These are phyloP conservation scores for Hirtodrosophila confusa DNA, from an alignment of 2,888 invertebrate genomes.

Conservation along the genomic window DNA sequence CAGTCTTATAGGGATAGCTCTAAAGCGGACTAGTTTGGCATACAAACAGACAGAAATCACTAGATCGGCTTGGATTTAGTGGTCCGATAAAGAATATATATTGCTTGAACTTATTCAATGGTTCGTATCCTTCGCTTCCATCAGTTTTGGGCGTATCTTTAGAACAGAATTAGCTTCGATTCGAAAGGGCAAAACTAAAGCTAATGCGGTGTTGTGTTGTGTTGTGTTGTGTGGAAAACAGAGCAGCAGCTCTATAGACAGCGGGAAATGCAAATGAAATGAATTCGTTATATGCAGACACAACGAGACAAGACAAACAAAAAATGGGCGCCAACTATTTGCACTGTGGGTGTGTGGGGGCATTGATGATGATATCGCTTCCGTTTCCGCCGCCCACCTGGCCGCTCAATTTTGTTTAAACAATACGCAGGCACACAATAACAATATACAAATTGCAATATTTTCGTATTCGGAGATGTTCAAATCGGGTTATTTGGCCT, in stretches of 20 bases:
- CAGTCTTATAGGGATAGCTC: no score
- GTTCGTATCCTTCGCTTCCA: no score
- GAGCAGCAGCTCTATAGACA: neutral
- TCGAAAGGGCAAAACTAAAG: no score
- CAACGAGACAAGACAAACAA: no score
- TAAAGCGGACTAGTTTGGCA: no score
- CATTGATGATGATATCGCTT: slow-evolving; percentile 45
- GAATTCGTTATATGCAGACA: slow-evolving; percentile 33
- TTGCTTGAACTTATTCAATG: no score
- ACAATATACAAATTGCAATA: slow-evolving; percentile 34
- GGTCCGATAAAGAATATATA: no score
- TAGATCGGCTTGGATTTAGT: no score
- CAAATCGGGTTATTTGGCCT: slow-evolving; percentile 1
- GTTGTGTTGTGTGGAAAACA: neutral
- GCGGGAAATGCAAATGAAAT: slow-evolving; percentile 60
- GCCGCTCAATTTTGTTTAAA: slow-evolving; percentile 37
- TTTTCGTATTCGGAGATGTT: slow-evolving; percentile 10
- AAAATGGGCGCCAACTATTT: slow-evolving; percentile 9
- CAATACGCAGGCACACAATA: slow-evolving; percentile 36
- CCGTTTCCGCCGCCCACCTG: slow-evolving; percentile 56
- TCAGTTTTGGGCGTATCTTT: no score
- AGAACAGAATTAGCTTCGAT: no score
- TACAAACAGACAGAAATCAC: no score
- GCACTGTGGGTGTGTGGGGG: neutral
- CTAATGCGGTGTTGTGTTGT: no score